Conservation (phyloP, 2,888 invertebrate genomes). For the Trissolcus brochymenae region DNA sequence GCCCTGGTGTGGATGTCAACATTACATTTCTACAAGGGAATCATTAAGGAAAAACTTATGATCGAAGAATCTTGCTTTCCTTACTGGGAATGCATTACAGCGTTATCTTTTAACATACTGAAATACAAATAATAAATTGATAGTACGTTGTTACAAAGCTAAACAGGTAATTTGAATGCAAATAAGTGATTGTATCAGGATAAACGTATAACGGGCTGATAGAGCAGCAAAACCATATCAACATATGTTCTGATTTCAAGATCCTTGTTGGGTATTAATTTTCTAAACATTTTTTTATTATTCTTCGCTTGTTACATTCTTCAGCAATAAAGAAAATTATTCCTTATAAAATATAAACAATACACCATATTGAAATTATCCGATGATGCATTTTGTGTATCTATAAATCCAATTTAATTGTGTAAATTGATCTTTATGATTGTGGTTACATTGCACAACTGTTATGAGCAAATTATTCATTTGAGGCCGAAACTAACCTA, state of each 20-base stretch:
- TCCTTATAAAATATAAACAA: background rate
- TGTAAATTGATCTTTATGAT: no score
- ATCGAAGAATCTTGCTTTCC: no score
- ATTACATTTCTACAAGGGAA: no score
- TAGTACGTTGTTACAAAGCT: conserved; percentile 47
- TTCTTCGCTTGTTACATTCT: conserved; percentile 28
- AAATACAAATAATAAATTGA: conserved; percentile 37
- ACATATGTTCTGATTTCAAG: conserved; percentile 45
- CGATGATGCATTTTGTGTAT: no score
- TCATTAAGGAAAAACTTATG: no score
- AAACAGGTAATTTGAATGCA: conserved; percentile 50
- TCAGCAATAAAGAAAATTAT: conserved; percentile 36
- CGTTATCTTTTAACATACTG: background rate
- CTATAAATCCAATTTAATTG: no score
- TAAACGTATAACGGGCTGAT: conserved; percentile 44
- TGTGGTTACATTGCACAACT: no score
- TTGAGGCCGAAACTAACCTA: no score
- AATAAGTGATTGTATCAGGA: conserved; percentile 49
- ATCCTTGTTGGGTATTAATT: conserved; percentile 23
- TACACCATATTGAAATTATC: no score
- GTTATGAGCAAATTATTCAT: no score
- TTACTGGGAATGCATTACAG: no score
- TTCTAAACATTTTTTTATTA: conserved; percentile 38
- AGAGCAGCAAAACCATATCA: conserved; percentile 48
- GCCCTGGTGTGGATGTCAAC: no score